A percentile compares a stretch with the other conserved stretches of the same genome.
phyloP scores from a whole-genome alignment of 2,113 vertebrate genomes.

The Chloroceryle aenea region DNA sequence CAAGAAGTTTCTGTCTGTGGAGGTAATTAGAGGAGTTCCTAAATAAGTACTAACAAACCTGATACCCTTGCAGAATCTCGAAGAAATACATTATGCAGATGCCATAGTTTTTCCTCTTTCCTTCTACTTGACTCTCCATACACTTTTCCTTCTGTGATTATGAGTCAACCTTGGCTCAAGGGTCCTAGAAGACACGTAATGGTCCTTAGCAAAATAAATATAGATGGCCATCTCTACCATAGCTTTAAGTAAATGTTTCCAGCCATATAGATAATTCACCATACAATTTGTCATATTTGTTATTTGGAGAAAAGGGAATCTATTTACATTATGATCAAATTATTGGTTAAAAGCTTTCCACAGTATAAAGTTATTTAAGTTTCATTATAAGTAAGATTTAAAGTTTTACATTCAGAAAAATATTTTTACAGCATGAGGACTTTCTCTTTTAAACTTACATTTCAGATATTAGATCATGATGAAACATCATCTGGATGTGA shows the following conservation, averaged over 20 bases:
- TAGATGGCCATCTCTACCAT: background rate
- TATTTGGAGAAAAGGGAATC: background rate
- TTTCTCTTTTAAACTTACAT: background rate
- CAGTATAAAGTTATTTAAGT: background rate
- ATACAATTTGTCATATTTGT: background rate
- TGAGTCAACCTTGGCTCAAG: background rate
- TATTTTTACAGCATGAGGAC: background rate
- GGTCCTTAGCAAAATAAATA: background rate
- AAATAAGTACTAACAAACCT: background rate
- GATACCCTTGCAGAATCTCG: background rate
- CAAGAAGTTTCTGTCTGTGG: background rate
- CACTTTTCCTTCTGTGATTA: background rate
- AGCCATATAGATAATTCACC: background rate
- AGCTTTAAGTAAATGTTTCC: background rate
- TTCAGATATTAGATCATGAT: background rate
- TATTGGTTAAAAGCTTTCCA: background rate
- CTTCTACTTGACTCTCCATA: background rate
- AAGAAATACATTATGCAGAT: background rate
- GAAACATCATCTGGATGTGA: background rate
- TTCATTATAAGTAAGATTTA: background rate
- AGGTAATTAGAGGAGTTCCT: background rate
- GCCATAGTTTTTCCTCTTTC: background rate
- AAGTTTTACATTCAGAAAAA: background rate
- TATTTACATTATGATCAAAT: background rate
- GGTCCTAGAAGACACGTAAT: background rate